phyloP scores from a whole-genome alignment of 2,797 vertebrate species.

The Moxostoma hubbsi region DNA sequence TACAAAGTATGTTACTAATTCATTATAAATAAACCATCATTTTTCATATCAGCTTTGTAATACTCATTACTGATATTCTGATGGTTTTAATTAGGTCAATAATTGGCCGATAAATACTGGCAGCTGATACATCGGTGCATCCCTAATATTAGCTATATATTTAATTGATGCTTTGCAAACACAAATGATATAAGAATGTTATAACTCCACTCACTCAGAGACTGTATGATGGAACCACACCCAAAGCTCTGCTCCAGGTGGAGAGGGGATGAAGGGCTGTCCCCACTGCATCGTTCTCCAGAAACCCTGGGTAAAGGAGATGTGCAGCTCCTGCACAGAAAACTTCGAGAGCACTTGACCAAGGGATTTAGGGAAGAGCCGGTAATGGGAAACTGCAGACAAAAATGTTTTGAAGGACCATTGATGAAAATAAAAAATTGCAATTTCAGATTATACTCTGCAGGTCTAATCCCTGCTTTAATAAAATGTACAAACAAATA shows the following conservation, averaged over 20 bases:
- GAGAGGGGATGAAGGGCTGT: constrained; percentile 88
- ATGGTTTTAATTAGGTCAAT: too few relatives aligned
- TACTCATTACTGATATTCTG: too few relatives aligned
- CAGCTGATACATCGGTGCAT: too few relatives aligned
- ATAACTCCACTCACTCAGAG: constrained; percentile 81
- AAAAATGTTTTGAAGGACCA: background rate
- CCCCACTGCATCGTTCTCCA: constrained; percentile 96
- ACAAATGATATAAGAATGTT: background rate
- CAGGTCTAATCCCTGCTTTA: too few relatives aligned
- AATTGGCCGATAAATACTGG: too few relatives aligned
- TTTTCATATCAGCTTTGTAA: too few relatives aligned
- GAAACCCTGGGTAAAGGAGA: constrained; percentile 95
- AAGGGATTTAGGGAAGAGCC: constrained; percentile 94
- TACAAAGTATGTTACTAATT: too few relatives aligned
- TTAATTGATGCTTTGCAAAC: too few relatives aligned
- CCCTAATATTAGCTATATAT: too few relatives aligned
- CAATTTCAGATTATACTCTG: too few relatives aligned
- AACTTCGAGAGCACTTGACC: constrained; percentile 94
- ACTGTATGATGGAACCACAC: constrained; percentile 96
- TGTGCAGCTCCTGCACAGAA: constrained; percentile 91
- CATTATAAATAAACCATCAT: too few relatives aligned
- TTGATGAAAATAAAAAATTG: background rate
- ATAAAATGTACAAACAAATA: background rate
- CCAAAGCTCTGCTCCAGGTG: constrained; percentile 94
- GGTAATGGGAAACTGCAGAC: constrained; percentile 90